Base-by-base conservation (phyloP, 2,797 vertebrate species). In the Potorous gilbertii region DNA sequence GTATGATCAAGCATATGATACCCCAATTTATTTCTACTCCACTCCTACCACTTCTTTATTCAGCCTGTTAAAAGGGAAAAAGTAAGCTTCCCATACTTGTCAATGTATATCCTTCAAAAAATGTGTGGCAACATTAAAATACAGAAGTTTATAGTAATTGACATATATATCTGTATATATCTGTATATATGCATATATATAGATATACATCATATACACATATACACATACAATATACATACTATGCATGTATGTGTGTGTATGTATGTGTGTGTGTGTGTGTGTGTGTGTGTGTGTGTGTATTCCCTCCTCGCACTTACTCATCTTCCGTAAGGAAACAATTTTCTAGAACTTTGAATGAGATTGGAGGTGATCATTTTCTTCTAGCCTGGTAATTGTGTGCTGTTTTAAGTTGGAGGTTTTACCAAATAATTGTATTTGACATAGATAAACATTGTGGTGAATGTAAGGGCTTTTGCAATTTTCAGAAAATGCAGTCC, bases 11-110 rank as follows among this genome's bases (percentile, higher is more conserved):
- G 40, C 87, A 90, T 54, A 3, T 29, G 18, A 62, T 94, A 31
- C 54, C 18, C 5, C 89, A 27, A 90, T 94, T 97, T 54, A 90
- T 95, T 94, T 96, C 55, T 95, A 94, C 93, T 95, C 94, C 96
- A 95, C 34, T 55, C 94, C 96, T 95, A 96, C 91, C 89, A 94
- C 56, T 90, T 97, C 66, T 18, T 93, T 97, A 94, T 96, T 95
- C 94, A 96, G 12, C 55, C 14, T 95, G 93, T 96, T 96, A 96
- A 96, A 95, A 94, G 81, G 91, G 74, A 96, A 96, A 96, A 89
- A 62, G 52, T 31, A 97, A 91, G 27, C 28, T 93, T 96, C 93
- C 95, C 94, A 97, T 59, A 13, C 13, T 90, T 95, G 74, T 93
- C 91, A 97, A 74, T 74, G 94, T 92, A 92, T 96, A 91, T 91